Percentiles rank a stretch among this genome's conserved stretches.
These are phyloP conservation scores for Philopedon plagiatum DNA, from an alignment of 2,888 invertebrate species.

Conservation along the genomic window DNA sequence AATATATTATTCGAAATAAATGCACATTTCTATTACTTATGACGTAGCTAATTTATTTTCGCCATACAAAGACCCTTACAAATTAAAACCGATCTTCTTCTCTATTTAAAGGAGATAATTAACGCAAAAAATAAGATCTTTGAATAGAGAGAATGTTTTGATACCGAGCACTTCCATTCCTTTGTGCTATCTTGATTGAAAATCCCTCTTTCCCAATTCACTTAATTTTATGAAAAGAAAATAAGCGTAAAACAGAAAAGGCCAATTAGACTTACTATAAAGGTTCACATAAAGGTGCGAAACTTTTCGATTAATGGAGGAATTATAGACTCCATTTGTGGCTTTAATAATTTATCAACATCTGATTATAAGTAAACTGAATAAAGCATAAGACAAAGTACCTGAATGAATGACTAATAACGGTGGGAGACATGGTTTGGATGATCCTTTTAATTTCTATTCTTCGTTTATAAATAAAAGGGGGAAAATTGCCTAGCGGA, in stretches of 20 bases:
- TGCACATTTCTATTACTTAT: background rate
- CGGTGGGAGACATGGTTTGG: slow-evolving; percentile 16
- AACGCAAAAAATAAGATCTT: slow-evolving; percentile 44
- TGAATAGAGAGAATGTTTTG: slow-evolving; percentile 46
- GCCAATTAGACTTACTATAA: slow-evolving; percentile 57
- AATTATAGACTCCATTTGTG: slow-evolving; percentile 61
- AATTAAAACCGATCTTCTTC: background rate
- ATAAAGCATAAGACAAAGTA: slow-evolving; percentile 67
- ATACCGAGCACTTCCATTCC: slow-evolving; percentile 51
- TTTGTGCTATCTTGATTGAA: slow-evolving; percentile 45
- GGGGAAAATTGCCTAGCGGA: background rate
- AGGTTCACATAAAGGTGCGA: slow-evolving; percentile 48
- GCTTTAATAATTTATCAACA: slow-evolving; percentile 66
- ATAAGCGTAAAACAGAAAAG: slow-evolving; percentile 48
- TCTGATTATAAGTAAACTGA: slow-evolving; percentile 66
- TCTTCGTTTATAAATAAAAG: slow-evolving; percentile 12
- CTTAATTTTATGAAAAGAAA: slow-evolving; percentile 53
- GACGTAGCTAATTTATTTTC: background rate
- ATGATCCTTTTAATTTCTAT: slow-evolving; percentile 31
- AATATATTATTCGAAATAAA: no score
- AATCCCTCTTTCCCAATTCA: slow-evolving; percentile 44
- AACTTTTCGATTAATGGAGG: slow-evolving; percentile 50
- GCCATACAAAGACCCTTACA: background rate
- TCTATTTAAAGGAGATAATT: slow-evolving; percentile 51
- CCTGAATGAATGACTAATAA: slow-evolving; percentile 55